Conservation (phyloP, 2,797 vertebrate genomes). For the Tauraco hartlaubi region DNA sequence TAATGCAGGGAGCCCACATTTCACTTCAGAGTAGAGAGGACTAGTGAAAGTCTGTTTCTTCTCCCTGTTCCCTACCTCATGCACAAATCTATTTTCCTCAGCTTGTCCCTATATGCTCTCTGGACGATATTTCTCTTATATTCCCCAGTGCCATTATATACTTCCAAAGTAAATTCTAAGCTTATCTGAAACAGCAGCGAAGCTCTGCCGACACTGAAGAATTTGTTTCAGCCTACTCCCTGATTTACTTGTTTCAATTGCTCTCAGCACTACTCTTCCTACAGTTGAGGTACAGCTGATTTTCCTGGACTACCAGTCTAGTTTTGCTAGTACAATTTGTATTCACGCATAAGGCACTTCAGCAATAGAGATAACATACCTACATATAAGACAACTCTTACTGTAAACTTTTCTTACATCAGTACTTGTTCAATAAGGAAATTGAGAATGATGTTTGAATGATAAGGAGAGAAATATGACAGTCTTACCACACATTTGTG, state of each 20-base stretch:
- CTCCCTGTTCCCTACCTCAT: background rate
- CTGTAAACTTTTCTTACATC: background rate
- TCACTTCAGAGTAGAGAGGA: background rate
- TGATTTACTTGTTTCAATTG: accelerated
- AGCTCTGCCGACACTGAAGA: background rate
- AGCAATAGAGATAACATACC: background rate
- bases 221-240: background rate
- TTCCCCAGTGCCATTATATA: background rate
- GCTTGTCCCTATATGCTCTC: background rate
- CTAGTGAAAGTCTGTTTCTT: background rate
- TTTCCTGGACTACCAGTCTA: background rate
- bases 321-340: background rate
- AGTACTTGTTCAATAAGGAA: background rate
- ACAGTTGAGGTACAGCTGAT: background rate
- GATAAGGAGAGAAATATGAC: background rate
- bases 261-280: background rate
- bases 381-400: background rate
- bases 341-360: background rate
- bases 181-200: background rate
- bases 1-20: background rate
- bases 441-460: background rate
- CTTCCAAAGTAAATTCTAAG: background rate
- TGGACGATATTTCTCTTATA: background rate
- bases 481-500: background rate
- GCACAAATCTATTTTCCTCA: background rate